Percentiles rank a stretch among this genome's conserved stretches.
Conservation (phyloP, 2,888 invertebrate genomes). For the Harmothoe impar region DNA sequence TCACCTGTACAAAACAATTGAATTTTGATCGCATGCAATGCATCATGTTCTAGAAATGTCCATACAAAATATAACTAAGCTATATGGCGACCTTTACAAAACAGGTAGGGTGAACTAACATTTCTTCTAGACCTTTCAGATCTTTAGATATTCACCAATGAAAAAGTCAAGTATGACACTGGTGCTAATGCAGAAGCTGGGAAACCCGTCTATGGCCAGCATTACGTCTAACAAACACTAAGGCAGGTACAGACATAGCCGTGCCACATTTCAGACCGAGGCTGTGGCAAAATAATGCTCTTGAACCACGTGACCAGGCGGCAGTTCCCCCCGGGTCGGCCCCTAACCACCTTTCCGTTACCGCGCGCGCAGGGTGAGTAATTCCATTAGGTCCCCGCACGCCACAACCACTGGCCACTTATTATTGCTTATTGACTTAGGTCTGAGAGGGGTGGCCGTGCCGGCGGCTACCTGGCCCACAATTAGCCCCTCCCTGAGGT, state of each 20-base stretch:
- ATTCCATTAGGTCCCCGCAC: slow-evolving; percentile 36
- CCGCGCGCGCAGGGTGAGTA: neutral
- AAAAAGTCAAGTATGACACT: too few relatives aligned
- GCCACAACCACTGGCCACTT: slow-evolving; percentile 51
- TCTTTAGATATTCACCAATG: too few relatives aligned
- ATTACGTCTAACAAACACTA: too few relatives aligned
- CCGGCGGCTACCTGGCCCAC: slow-evolving; percentile 44
- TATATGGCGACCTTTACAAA: too few relatives aligned
- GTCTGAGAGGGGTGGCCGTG: slow-evolving; percentile 49
- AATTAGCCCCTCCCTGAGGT: slow-evolving; percentile 58
- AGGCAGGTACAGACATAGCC: neutral
- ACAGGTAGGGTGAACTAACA: too few relatives aligned
- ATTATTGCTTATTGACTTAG: slow-evolving; percentile 61
- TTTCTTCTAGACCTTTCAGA: too few relatives aligned
- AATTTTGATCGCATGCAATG: too few relatives aligned
- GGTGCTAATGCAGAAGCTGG: too few relatives aligned
- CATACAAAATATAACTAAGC: too few relatives aligned
- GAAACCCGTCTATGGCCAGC: too few relatives aligned
- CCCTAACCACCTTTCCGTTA: slow-evolving; percentile 38
- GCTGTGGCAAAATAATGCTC: slow-evolving; percentile 17
- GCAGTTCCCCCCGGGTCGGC: neutral
- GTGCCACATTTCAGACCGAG: neutral
- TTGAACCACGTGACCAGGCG: neutral
- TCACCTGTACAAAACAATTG: too few relatives aligned
- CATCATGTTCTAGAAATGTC: too few relatives aligned